These are phyloP conservation scores for Physeter macrocephalus DNA, from an alignment of 2,113 vertebrate genomes.

Conservation along the genomic window DNA sequence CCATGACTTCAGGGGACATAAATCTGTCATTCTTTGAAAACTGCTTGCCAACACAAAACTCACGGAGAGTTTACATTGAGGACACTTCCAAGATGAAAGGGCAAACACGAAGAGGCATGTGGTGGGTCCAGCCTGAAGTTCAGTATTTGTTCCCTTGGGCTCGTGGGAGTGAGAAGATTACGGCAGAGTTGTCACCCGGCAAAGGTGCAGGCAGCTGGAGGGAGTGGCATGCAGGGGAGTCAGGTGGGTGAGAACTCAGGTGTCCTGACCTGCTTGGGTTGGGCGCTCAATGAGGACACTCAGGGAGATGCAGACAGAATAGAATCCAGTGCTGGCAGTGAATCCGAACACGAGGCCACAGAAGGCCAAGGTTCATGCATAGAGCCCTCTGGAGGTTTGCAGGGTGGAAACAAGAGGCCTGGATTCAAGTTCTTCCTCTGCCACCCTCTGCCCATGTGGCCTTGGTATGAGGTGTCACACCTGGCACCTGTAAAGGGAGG, in stretches of 20 bases:
- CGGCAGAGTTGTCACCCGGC: neutral
- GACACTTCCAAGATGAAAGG: neutral
- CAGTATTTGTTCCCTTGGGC: neutral
- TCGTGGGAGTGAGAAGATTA: neutral
- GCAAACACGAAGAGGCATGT: neutral
- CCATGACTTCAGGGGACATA: neutral
- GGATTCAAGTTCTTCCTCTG: neutral
- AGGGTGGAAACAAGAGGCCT: neutral
- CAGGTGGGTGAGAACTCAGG: neutral
- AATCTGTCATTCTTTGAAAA: slow-evolving; percentile 26
- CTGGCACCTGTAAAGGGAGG: neutral
- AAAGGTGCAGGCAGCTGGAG: neutral
- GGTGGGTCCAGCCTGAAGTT: neutral
- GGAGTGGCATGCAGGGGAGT: neutral
- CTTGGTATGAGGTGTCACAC: too few relatives aligned
- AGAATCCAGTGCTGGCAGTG: rapidly evolving
- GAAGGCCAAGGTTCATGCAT: rapidly evolving
- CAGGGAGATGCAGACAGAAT: neutral
- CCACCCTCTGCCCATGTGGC: neutral
- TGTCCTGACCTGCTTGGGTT: neutral
- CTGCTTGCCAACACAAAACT: neutral
- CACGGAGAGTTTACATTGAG: neutral
- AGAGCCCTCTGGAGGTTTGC: neutral
- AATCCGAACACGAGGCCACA: rapidly evolving
- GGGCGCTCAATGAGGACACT: neutral